Evolutionary conservation across 2,113 vertebrate species (phyloP), one percentile per base, ranked within the genome.

Genomic region (Otolemur garnettii): DNA sequence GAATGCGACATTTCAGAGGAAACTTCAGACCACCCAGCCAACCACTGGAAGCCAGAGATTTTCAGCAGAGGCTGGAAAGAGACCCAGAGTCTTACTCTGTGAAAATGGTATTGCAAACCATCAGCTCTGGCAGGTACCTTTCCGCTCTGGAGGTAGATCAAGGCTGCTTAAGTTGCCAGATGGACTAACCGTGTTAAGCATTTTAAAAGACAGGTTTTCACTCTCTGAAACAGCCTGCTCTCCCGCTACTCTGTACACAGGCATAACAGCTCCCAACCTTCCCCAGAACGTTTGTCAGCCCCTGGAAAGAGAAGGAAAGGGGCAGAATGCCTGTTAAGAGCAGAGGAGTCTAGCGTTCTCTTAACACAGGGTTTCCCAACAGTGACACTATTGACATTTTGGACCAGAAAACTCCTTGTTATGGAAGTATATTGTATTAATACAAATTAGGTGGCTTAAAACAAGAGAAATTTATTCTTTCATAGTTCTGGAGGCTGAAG

Each of bases 111-210:
- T 69, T 1, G 0, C 2, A 50, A 33, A 66, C 53, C 75, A 30
- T 38, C 79, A 74, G 22, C 35, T 80, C 84, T 66, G n/a, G 81
- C 55, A 33, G 33, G 57, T 30, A 60, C 45, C 55, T 50, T 64
- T 90, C 66, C 6, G 8, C 59, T 62, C 69, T 71, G 2, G 1
- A 79, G 53, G 10, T 15, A 12, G 45, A 80, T 85, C 60, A 35
- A 95, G 64, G 21, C 87, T 71, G 72, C 80, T 94, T 89, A 68
- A 77, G 72, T n/a, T 90, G 55, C 95, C 97, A 95, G 93, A 72
- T 59, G 87, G n/a, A 78, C 69, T 85, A 69, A 87, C 42, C 17
- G 7, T 38, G 45, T 35, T 77, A 45, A 84, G 50, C 60, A 57
- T 42, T 60, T 26, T 57, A 35, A 87, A 45, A 89, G 80, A 53